Base-by-base conservation (phyloP, 2,888 invertebrate genomes). In the Leucania comma region DNA sequence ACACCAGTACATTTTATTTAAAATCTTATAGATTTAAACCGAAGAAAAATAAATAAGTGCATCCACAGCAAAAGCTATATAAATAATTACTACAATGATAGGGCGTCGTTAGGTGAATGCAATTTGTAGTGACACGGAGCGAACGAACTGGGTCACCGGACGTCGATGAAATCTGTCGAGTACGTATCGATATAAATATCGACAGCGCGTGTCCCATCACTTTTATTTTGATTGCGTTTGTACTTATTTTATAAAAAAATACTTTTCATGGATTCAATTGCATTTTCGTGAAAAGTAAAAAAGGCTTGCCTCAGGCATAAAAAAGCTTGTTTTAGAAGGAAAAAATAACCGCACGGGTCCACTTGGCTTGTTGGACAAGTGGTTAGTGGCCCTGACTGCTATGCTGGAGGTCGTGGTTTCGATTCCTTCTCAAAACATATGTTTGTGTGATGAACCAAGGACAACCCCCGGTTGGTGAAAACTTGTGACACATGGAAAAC, bases 61-160 rank as follows among this genome's bases (percentile, higher is more conserved):
- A 60, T 6, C 60, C 67, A 24, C 67, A 61, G 58, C 8, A 75
- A 29, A 54, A 66, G 51, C 64, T 58, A 42, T 60, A 54, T 14
- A 26, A 70, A 74, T 81, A 83, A 85, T 83, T 68, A 80, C 71
- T 20, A 69, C 69, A 76, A 74, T 80, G 68, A 75, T 80, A 68
- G 77, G 58, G 64, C 60, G 69, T 76, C 74, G 66, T 82, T 80
- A 77, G 73, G 58, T 67, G 67, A 68, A 78, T 76, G 75, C 83
- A 84, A 78, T 78, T 78, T 79, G 68, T 72, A 75, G 71, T 82
- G 79, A 76, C 78, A 72, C 62, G 70, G 68, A 72, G 58, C 68
- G 68, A 56, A 51, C 26, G 50, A 86, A 78, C 74, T 86, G 54
- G 85, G 85, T 85, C 85, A 83, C 46, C 57, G 67, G 72, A 74